These are phyloP conservation scores for Papilio glaucus DNA, from an alignment of 1,140 invertebrate genomes.

Conservation along the genomic window DNA sequence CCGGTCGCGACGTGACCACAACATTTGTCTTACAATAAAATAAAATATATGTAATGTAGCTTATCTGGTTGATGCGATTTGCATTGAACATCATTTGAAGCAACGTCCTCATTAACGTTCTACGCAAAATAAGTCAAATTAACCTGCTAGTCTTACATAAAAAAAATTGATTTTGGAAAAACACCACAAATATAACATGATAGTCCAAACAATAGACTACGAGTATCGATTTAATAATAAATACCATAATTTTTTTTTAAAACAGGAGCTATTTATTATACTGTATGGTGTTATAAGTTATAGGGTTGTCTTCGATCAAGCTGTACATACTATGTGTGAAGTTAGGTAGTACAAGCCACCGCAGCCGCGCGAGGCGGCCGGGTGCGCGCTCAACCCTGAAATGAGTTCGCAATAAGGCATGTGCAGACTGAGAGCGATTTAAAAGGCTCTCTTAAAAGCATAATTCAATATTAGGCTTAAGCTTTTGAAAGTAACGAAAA, in stretches of 20 bases:
- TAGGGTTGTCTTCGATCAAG: slow-evolving; percentile 32
- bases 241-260: not conserved
- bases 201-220: too few relatives aligned
- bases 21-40: slow-evolving; percentile 15
- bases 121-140: too few relatives aligned
- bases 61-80: too few relatives aligned
- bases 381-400: slow-evolving; percentile 75
- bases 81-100: too few relatives aligned
- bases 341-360: slow-evolving; percentile 59
- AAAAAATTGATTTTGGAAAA: too few relatives aligned
- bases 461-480: too few relatives aligned
- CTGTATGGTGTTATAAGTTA: slow-evolving; percentile 21
- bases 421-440: slow-evolving; percentile 48
- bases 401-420: slow-evolving; percentile 63
- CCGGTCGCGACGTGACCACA: not conserved
- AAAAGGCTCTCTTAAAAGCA: not conserved
- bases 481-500: too few relatives aligned
- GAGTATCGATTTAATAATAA: not conserved
- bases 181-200: too few relatives aligned
- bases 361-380: slow-evolving; percentile 53
- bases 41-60: too few relatives aligned
- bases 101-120: too few relatives aligned
- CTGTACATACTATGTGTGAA: slow-evolving; percentile 47
- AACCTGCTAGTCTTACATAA: too few relatives aligned
- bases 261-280: not conserved